Conservation (phyloP, 2,888 invertebrate genomes). For the Esperia sulphurella region DNA sequence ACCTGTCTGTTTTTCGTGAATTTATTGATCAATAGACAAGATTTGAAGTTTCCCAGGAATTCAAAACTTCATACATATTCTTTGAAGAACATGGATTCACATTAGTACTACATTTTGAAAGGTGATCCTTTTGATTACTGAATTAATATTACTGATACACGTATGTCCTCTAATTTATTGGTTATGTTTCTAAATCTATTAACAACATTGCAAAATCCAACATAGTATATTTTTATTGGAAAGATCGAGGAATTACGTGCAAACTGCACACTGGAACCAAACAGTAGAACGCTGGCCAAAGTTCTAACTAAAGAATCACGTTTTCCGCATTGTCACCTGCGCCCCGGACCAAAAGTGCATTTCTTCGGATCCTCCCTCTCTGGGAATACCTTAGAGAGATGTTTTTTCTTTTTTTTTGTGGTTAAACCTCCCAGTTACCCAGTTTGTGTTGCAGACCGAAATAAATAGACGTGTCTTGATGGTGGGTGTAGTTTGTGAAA, state of each 20-base stretch:
- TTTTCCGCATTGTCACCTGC: conserved; percentile 45
- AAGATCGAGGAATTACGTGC: neutral
- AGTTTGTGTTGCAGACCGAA: conserved; percentile 17
- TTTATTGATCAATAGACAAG: too few species aligned
- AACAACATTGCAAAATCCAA: too few species aligned
- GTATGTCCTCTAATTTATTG: too few species aligned
- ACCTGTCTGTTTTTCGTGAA: too few species aligned
- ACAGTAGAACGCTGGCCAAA: conserved; percentile 19
- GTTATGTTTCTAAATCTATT: too few species aligned
- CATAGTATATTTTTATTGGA: too few species aligned
- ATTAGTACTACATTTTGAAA: too few species aligned
- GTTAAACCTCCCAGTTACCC: conserved; percentile 14
- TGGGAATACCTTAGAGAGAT: conserved; percentile 13
- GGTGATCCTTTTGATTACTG: too few species aligned
- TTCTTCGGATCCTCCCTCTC: conserved; percentile 26
- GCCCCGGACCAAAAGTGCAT: conserved; percentile 34
- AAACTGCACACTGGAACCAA: conserved; percentile 29
- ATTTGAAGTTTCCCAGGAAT: too few species aligned
- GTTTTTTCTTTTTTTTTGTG: conserved; percentile 18
- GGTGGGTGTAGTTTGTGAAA: neutral
- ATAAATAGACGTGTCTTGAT: conserved; percentile 16
- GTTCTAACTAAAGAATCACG: conserved; percentile 37
- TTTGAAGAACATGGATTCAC: too few species aligned
- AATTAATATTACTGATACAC: too few species aligned
- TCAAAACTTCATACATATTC: too few species aligned